phyloP scores from a whole-genome alignment of 1,140 invertebrate genomes.

The Stegodyphus mimosarum region DNA sequence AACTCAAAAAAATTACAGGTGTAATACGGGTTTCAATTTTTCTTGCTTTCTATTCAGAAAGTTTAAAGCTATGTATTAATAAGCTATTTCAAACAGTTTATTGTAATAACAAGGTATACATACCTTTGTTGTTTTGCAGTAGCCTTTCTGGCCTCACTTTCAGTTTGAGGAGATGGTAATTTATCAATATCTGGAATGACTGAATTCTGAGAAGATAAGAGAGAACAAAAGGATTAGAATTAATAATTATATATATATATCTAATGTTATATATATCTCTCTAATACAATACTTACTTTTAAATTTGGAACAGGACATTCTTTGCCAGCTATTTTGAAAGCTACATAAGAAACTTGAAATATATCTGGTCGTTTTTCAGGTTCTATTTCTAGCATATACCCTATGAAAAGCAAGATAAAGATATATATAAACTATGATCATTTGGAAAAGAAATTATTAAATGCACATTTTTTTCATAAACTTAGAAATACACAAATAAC shows the following conservation, averaged over 20 bases:
- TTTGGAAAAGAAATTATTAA: background rate
- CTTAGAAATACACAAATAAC: slow-evolving; percentile 62
- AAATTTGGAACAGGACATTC: slow-evolving; percentile 86
- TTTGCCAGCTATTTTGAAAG: slow-evolving; percentile 79
- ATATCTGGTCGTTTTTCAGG: slow-evolving; percentile 87
- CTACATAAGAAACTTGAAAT: slow-evolving; percentile 85
- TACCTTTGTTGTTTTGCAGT: slow-evolving; percentile 52
- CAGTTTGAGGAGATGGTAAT: slow-evolving; percentile 75
- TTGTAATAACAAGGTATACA: too few species aligned
- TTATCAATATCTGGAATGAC: slow-evolving; percentile 75
- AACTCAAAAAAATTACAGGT: too few species aligned
- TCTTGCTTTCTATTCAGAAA: too few species aligned
- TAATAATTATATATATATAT: background rate
- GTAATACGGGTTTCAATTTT: too few species aligned
- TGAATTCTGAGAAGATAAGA: slow-evolving; percentile 72
- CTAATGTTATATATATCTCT: background rate
- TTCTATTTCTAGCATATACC: slow-evolving; percentile 88
- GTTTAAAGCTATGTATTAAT: too few species aligned
- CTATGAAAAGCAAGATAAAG: slow-evolving; percentile 66
- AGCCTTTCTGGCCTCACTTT: slow-evolving; percentile 71
- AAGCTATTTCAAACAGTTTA: too few species aligned
- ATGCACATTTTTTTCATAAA: slow-evolving; percentile 63
- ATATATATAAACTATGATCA: background rate
- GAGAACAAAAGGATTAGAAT: background rate
- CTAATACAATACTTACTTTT: slow-evolving; percentile 73